phyloP scores from a whole-genome alignment of 2,888 invertebrate genomes.

The Villa cingulata region DNA sequence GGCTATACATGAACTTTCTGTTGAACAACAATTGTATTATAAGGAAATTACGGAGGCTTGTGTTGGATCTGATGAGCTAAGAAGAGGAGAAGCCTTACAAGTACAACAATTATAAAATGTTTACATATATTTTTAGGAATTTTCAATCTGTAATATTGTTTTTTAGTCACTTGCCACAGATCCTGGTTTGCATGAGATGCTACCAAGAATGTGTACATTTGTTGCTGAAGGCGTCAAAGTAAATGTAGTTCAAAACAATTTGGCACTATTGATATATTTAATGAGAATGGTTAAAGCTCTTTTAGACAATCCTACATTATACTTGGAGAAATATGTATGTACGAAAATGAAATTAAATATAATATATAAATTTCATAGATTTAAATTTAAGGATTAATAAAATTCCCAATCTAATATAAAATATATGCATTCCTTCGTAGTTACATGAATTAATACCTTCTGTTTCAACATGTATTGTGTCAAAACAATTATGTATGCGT shows the following conservation, averaged over 20 bases:
- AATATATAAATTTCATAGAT: too few relatives aligned
- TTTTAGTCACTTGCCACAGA: constrained; percentile 89
- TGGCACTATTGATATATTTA: constrained; percentile 90
- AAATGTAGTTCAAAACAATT: constrained; percentile 94
- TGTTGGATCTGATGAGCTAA: constrained; percentile 89
- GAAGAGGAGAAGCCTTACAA: constrained; percentile 54
- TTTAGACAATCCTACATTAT: constrained; percentile 87
- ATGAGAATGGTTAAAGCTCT: constrained; percentile 98
- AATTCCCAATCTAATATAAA: not conserved
- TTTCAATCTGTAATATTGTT: too few relatives aligned
- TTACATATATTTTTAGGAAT: too few relatives aligned
- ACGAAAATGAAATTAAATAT: too few relatives aligned
- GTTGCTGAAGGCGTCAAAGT: constrained; percentile 96
- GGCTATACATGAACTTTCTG: constrained; percentile 90
- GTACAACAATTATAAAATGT: too few relatives aligned
- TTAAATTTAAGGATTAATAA: constrained; percentile 38
- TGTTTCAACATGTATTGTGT: constrained; percentile 92
- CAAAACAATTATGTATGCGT: constrained; percentile 83
- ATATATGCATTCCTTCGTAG: constrained; percentile 36
- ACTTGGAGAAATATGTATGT: constrained; percentile 98
- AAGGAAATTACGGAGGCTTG: constrained; percentile 98
- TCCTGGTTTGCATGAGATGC: constrained; percentile 93
- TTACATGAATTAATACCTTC: constrained; percentile 94
- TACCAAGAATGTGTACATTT: constrained; percentile 93
- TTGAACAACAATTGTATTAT: constrained; percentile 95